A percentile compares a stretch with the other conserved stretches of the same genome.
Conservation (phyloP, 1,140 invertebrate genomes). For the Stegodyphus dumicola region DNA sequence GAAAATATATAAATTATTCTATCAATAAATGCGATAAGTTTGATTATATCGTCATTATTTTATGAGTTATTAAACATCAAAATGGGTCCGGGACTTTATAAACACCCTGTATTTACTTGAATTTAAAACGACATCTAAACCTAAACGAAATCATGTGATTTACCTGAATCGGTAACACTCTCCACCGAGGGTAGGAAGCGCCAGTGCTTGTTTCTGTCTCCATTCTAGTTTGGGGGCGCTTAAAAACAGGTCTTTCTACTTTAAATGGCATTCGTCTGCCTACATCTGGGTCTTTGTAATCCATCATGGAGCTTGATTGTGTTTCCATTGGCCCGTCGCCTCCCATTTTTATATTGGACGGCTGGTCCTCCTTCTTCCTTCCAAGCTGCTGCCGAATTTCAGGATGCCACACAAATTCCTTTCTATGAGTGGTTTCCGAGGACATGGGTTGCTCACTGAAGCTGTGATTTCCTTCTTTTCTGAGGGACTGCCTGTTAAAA, state of each 20-base stretch:
- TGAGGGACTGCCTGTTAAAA: too few relatives aligned
- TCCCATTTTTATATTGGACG: not conserved
- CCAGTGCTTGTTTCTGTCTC: not conserved
- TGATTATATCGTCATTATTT: too few relatives aligned
- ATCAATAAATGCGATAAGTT: too few relatives aligned
- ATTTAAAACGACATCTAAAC: too few relatives aligned
- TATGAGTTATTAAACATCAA: too few relatives aligned
- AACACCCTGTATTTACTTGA: too few relatives aligned
- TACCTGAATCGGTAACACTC: not conserved
- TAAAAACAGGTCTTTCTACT: not conserved
- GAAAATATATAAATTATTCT: too few relatives aligned
- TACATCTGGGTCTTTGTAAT: constrained; percentile 18
- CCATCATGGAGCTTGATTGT: constrained; percentile 2
- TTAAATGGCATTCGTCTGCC: not conserved
- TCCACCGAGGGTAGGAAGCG: not conserved
- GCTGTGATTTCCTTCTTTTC: too few relatives aligned
- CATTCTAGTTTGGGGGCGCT: not conserved
- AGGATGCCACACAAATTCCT: not conserved
- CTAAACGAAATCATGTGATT: not conserved
- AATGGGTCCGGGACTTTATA: too few relatives aligned
- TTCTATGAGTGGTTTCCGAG: constrained; percentile 11
- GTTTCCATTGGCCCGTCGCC: not conserved
- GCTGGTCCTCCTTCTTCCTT: not conserved
- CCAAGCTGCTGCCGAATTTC: not conserved
- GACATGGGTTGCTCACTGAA: not conserved